Percentiles rank a stretch among this genome's conserved stretches.
These are phyloP conservation scores for Brachyptera putata DNA, from an alignment of 2,888 invertebrate species.

Conservation along the genomic window DNA sequence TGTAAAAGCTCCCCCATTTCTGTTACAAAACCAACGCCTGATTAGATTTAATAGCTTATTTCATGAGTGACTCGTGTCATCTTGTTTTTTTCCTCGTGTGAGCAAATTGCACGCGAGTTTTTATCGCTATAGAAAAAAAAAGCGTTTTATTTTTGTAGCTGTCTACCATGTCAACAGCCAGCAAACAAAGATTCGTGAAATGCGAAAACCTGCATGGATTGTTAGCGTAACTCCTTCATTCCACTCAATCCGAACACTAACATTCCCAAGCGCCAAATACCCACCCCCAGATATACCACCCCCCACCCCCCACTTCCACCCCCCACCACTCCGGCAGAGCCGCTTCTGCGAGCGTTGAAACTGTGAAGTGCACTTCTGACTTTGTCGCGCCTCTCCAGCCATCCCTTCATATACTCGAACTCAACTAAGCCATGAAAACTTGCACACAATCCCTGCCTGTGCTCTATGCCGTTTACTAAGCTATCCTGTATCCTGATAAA, in stretches of 20 bases:
- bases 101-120: neutral
- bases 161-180: neutral
- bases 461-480: neutral
- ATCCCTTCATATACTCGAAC: conserved; percentile 3
- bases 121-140: neutral
- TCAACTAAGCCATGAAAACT: conserved; percentile 17
- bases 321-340: neutral
- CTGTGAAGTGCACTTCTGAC: conserved; percentile 25
- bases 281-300: neutral
- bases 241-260: neutral
- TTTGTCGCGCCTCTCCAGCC: conserved; percentile 21
- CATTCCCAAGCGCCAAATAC: neutral
- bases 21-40: neutral
- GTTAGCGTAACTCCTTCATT: conserved; percentile 14
- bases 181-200: neutral
- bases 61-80: neutral
- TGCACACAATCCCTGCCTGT: conserved; percentile 6
- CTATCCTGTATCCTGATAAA: conserved; percentile 19
- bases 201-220: neutral
- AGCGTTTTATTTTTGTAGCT: conserved; percentile 1
- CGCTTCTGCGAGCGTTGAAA: conserved; percentile 19
- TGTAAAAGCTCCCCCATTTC: too few relatives aligned
- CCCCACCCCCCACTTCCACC: neutral
- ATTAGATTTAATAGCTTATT: conserved; percentile 18
- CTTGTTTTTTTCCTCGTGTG: neutral